Evolutionary conservation across 1,140 invertebrate species (phyloP).

Genomic region (Leptopilina clavipes): DNA sequence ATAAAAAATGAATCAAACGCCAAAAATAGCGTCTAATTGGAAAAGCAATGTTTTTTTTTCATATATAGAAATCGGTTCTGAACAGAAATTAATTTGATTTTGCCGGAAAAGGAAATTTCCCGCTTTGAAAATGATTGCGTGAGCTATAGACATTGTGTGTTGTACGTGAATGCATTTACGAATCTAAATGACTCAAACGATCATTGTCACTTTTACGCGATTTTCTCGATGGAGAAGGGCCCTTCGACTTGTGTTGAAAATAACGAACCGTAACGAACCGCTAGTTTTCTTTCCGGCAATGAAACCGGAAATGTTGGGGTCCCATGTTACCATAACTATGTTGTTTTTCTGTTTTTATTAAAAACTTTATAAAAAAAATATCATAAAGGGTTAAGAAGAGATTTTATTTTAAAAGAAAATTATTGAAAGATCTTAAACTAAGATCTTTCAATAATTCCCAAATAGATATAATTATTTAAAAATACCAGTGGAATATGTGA

Average conservation of each 20-base stretch:
- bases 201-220: conserved; percentile 22
- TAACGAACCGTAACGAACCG: conserved; percentile 43
- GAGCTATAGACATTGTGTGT: background rate
- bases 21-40: too few relatives aligned
- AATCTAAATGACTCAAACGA: conserved; percentile 6
- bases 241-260: conserved; percentile 1
- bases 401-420: background rate
- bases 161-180: background rate
- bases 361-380: too few relatives aligned
- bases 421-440: too few relatives aligned
- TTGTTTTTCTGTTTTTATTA: background rate
- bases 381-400: background rate
- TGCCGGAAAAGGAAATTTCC: background rate
- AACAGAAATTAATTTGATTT: background rate
- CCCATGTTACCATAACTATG: background rate
- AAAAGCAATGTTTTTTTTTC: too few relatives aligned
- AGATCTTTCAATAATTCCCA: too few relatives aligned
- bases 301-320: conserved; percentile 20
- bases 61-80: too few relatives aligned
- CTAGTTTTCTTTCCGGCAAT: conserved; percentile 47
- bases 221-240: conserved; percentile 15
- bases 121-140: conserved; percentile 1
- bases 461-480: too few relatives aligned
- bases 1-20: too few relatives aligned
- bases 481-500: too few relatives aligned